Evolutionary conservation across 2,113 vertebrate genomes (phyloP), one percentile per base, ranked within the genome.

Genomic region (Indri indri): DNA sequence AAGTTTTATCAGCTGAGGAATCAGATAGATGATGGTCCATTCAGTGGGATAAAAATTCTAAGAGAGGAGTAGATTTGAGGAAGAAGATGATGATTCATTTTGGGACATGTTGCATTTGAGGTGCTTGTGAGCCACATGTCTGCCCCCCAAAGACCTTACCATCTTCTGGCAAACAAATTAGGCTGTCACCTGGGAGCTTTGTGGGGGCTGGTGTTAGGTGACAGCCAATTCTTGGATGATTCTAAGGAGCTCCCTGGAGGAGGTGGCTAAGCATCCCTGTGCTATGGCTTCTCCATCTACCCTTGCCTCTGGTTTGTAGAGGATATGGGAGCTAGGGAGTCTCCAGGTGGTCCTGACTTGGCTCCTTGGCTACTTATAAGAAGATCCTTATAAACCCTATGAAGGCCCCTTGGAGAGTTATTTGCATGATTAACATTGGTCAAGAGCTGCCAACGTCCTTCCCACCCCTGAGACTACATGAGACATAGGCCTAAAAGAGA

Each of bases 41-140:
- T 76, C 54, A 71, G 27, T 42, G 84, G 86, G 85, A 68, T 85
- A 84, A 85, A 96, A 88, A 74, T 68, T 79, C 34, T 84, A 70
- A 63, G 6, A 80, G 17, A 70, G n/a, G 65, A 68, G 25, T 65
- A 71, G 80, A 54, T 73, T 77, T 95, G 40, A 79, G 3, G n/a
- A 52, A 17, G n/a, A 93, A 65, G 52, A 52, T 45, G 34, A 79
- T 63, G 80, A 74, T 22, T 81, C 10, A 50, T n/a, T 92, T 88
- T 59, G 61, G 66, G 57, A 54, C 27, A 20, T 68, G 20, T 52
- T 63, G 9, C 74, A 87, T 87, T 87, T 82, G 45, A 77, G 45
- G 34, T 88, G 3, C 34, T 8, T 70, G 1, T 59, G 10, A 34
- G 30, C 17, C 22, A 13, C 47, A 22, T 57, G 10, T 70, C 32